Evolutionary conservation across 2,888 invertebrate genomes (phyloP), one percentile per base, ranked within the genome.

Genomic region (Nomada fabriciana): DNA sequence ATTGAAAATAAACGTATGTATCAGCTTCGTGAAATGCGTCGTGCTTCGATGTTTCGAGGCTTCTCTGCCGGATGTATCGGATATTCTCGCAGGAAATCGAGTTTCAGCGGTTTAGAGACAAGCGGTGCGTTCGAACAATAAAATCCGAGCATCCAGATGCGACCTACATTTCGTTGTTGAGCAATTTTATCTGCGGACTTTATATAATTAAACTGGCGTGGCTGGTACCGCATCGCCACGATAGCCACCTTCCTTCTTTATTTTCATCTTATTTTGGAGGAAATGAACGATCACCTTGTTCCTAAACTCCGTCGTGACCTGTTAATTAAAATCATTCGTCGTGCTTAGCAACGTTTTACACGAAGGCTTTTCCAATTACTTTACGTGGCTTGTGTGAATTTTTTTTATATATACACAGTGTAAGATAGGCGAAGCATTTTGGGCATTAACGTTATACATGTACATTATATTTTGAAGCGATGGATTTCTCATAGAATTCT

Each of bases 121-220:
- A 61, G 29, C 20, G 9, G 42, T 67, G 60, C 60, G 52, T 71
- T 63, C 43, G 52, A 61, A 71, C 65, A 76, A 79, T 69, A 60
- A 55, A 65, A 71, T 71, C 55, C 60, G n/a, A 63, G n/a, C 13
- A 23, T 36, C 47, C 23, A 29, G n/a, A 18, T 43, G 43, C 55
- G 59, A 80, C 64, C 70, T 76, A 72, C 67, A 72, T 80, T 72
- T 68, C 25, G 52, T 63, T 67, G 61, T 67, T 68, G 47, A 43
- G 42, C 63, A 59, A 68, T 68, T 70, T 81, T 69, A 53, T 79
- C 47, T 42, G 23, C 9, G 29, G 57, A 71, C 55, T 67, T 81
- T 43, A 65, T 70, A 67, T 57, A 77, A 80, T 77, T 72, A 80
- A 77, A 29, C 68, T 7, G n/a, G 15, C 47, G 53, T n/a, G 50